Percentiles rank a stretch among this genome's conserved stretches.
Evolutionary conservation across 2,888 invertebrate genomes (phyloP).

Genomic region (Syrista parreyssii): DNA sequence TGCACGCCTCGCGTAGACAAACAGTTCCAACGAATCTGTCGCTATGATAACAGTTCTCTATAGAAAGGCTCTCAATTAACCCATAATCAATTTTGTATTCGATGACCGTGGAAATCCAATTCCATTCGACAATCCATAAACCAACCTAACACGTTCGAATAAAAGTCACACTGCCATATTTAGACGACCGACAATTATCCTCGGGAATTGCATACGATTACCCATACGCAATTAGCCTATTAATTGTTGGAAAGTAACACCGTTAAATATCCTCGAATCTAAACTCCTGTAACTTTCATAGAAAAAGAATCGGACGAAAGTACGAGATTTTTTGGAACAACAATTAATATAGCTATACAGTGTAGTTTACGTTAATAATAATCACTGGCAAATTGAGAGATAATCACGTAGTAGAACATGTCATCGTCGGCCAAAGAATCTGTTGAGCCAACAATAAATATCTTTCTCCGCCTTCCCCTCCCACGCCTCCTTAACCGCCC

Average conservation of each 20-base stretch:
- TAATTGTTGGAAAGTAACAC: neutral
- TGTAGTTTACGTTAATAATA: neutral
- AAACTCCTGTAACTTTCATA: neutral
- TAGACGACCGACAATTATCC: constrained; percentile 33
- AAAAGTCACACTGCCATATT: neutral
- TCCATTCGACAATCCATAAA: neutral
- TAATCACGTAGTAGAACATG: neutral
- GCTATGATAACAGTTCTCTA: neutral
- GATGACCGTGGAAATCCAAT: neutral
- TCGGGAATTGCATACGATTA: constrained; percentile 35
- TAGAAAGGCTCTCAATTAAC: constrained; percentile 53
- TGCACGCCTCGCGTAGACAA: constrained; percentile 21
- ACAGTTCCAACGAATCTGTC: neutral
- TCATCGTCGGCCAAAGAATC: neutral
- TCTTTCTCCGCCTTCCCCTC: neutral
- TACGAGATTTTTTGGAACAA: no score
- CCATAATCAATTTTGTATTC: constrained; percentile 51
- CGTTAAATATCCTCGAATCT: neutral
- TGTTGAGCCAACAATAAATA: neutral
- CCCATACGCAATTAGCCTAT: neutral
- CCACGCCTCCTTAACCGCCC: neutral
- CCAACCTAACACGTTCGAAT: neutral
- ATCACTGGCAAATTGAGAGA: neutral
- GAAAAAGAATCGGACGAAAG: neutral
- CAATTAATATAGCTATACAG: neutral